These are phyloP conservation scores for Coregonus ussuriensis DNA, from an alignment of 2,797 vertebrate species.

Conservation along the genomic window DNA sequence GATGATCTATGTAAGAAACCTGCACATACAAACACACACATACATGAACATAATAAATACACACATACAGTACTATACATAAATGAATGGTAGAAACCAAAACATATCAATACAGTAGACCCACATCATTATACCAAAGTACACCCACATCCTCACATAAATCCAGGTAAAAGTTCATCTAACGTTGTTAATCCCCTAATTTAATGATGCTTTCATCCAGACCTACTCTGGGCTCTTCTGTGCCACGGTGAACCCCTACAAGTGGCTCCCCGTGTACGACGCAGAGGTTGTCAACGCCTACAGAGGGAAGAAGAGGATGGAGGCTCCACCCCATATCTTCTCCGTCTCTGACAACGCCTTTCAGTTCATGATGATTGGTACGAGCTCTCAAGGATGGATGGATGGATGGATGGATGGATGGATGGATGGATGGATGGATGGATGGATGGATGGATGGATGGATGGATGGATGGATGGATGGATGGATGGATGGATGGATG, in stretches of 20 bases:
- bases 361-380: conserved; percentile 12
- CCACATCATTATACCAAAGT: background rate
- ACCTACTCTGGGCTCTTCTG: conserved; percentile 84
- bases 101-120: background rate
- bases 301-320: conserved; percentile 22
- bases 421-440: too few species aligned
- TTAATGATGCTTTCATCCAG: conserved; percentile 19
- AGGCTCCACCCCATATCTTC: conserved; percentile 8
- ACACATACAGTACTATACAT: too few species aligned
- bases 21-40: background rate
- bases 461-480: too few species aligned
- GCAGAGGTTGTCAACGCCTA: conserved; percentile 10
- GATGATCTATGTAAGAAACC: conserved; percentile 83
- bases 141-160: background rate
- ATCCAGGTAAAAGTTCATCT: background rate
- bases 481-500: too few species aligned
- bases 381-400: too few species aligned
- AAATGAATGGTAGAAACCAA: too few species aligned
- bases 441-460: too few species aligned
- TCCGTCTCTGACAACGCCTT: conserved; percentile 10
- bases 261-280: conserved; percentile 70
- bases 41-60: too few species aligned
- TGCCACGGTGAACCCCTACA: conserved; percentile 81
- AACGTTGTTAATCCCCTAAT: background rate
- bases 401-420: too few species aligned